Base-by-base conservation (phyloP, 2,113 vertebrate species). In the Trematocara nigrifrons region DNA sequence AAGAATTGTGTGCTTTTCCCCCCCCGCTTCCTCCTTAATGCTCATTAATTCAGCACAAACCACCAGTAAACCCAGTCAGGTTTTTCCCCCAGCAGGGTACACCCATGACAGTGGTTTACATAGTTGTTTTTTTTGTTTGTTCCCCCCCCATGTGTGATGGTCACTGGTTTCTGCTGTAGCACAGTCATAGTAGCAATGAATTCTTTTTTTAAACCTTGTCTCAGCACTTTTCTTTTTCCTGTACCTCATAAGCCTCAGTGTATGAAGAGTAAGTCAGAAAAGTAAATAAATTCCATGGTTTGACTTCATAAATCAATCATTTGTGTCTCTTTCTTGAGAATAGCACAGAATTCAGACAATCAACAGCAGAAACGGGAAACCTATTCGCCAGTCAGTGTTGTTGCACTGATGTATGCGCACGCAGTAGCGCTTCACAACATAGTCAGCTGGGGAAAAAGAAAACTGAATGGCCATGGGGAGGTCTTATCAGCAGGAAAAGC, bases 211-310 rank as follows among this genome's bases (percentile, higher is more conserved):
- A 81, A 84, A 93, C 93, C 94, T 95, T 94, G 93, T 94, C 85
- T 94, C 92, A 94, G 95, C 96, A 97, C 95, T 96, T 96, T 96
- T 92, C 94, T 93, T 89, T 54, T 88, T 95, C 95, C 94, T 95
- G 95, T 96, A 96, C 95, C 95, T 96, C 96, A 95, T 94, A 93
- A 95, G 87, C 94, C 92, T 94, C 89, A 95, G 61, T 94, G 86
- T 91, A 95, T 93, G 87, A 89, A 93, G 85, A 91, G 84, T 91
- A 86, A 89, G 85, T 92, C 80, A 82, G 84, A 95, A 91, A 93
- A 94, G 59, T 86, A 88, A 96, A 96, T 94, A 95, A 96, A 96
- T 86, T 86, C 57, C 53, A 92, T 92, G 91, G 92, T 94, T 93
- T 92, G 93, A 91, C 90, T 92, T 90, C 79, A 81, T 20, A 31